phyloP scores from a whole-genome alignment of 2,113 vertebrate genomes.

The Heteronetta atricapilla region DNA sequence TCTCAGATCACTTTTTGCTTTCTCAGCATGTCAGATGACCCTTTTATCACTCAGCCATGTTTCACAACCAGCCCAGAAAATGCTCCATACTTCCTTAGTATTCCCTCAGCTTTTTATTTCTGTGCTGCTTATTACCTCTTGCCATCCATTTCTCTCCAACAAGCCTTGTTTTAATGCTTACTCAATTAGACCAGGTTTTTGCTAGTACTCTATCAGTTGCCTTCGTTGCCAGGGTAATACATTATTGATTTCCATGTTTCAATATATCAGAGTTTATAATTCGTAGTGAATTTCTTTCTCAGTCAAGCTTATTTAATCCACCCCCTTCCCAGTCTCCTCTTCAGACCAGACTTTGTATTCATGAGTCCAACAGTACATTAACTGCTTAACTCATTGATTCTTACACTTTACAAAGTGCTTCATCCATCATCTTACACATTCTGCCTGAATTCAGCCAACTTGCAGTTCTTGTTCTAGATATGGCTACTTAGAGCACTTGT shows the following conservation, averaged over 20 bases:
- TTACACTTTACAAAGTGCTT: conserved; percentile 22
- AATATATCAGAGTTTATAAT: not conserved
- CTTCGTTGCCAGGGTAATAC: not conserved
- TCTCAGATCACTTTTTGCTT: conserved; percentile 57
- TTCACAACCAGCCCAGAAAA: conserved; percentile 24
- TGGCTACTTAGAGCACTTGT: conserved; percentile 32
- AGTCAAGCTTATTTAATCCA: conserved; percentile 21
- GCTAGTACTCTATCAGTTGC: not conserved
- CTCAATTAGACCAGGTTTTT: not conserved
- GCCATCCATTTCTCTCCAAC: not conserved
- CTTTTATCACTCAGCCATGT: conserved; percentile 33
- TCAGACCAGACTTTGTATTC: conserved; percentile 19
- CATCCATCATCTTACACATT: conserved; percentile 42
- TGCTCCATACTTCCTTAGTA: not conserved
- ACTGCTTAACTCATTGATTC: conserved; percentile 51
- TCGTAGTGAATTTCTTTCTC: conserved; percentile 29
- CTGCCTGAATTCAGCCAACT: conserved; percentile 28
- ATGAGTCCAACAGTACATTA: conserved; percentile 34
- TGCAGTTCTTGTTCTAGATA: conserved; percentile 11
- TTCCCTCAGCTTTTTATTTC: conserved; percentile 8
- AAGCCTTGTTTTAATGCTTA: not conserved
- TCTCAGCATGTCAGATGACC: conserved; percentile 52
- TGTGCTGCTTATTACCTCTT: not conserved
- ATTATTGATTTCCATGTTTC: conserved; percentile 34
- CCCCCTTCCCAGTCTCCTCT: not conserved